Conservation (phyloP, 2,888 invertebrate genomes). For the Pedicia rivosa region DNA sequence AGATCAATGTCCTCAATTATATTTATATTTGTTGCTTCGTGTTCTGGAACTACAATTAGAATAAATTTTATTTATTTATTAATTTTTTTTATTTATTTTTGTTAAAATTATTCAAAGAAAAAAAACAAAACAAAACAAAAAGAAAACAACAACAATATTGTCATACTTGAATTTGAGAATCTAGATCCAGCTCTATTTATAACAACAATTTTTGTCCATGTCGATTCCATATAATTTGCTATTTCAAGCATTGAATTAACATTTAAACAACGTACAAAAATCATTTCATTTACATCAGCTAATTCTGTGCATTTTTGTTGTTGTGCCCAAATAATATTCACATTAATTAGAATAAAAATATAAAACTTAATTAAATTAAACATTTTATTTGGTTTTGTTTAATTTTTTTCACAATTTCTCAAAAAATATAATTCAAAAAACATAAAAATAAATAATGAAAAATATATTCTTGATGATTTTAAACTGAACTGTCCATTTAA, state of each 20-base stretch:
- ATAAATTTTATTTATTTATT: not conserved
- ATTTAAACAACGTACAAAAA: constrained; percentile 10
- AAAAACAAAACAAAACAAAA: not conserved
- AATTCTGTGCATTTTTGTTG: constrained; percentile 3
- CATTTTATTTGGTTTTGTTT: not conserved
- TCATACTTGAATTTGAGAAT: constrained; percentile 7
- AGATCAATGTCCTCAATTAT: constrained; percentile 17
- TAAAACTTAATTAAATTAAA: not conserved
- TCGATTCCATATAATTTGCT: constrained; percentile 11
- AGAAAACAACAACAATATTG: not conserved
- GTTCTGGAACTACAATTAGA: constrained; percentile 8
- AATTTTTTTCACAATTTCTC: not conserved
- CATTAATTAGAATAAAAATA: not conserved
- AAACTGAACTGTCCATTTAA: too few relatives aligned
- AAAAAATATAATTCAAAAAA: too few relatives aligned
- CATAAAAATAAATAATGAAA: too few relatives aligned
- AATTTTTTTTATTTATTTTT: too few relatives aligned
- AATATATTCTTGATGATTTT: too few relatives aligned
- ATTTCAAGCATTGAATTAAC: constrained; percentile 10
- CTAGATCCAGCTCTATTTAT: constrained; percentile 9
- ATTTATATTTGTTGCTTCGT: constrained; percentile 11
- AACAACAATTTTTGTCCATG: constrained; percentile 13
- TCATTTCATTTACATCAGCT: not conserved
- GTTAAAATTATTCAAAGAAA: not conserved
- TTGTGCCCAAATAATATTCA: too few relatives aligned